phyloP scores from a whole-genome alignment of 2,797 vertebrate species.

The Falco peregrinus region DNA sequence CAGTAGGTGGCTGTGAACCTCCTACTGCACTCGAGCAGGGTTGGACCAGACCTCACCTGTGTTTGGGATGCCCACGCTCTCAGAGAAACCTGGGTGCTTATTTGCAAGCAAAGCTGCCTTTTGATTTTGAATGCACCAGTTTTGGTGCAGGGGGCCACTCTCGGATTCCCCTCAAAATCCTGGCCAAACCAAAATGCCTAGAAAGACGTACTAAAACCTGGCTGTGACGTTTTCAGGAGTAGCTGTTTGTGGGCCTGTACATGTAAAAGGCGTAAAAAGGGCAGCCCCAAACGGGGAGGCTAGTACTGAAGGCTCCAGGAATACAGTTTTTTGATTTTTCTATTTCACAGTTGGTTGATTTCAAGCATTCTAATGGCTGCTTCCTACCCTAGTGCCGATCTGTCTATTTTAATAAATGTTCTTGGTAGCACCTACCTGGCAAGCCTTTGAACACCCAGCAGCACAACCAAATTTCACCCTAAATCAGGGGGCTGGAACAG shows the following conservation, averaged over 20 bases:
- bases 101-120: background rate
- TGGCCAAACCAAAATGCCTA: background rate
- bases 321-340: conserved; percentile 71
- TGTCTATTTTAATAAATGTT: conserved; percentile 69
- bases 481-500: conserved; percentile 17
- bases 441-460: background rate
- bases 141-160: background rate
- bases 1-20: background rate
- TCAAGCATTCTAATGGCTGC: conserved; percentile 64
- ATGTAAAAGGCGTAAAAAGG: background rate
- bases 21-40: background rate
- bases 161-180: background rate
- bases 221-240: background rate
- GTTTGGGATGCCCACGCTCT: background rate
- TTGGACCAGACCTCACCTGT: background rate
- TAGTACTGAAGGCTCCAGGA: conserved; percentile 40
- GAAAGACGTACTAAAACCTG: background rate
- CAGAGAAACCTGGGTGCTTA: background rate
- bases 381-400: conserved; percentile 49
- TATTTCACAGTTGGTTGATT: conserved; percentile 72
- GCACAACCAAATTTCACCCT: conserved; percentile 32
- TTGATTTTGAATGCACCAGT: background rate
- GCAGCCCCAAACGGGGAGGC: background rate
- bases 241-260: background rate
- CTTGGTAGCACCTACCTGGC: conserved; percentile 57